Evolutionary conservation across 2,888 invertebrate genomes (phyloP).

Genomic region (Rhorus exstirpatorius): DNA sequence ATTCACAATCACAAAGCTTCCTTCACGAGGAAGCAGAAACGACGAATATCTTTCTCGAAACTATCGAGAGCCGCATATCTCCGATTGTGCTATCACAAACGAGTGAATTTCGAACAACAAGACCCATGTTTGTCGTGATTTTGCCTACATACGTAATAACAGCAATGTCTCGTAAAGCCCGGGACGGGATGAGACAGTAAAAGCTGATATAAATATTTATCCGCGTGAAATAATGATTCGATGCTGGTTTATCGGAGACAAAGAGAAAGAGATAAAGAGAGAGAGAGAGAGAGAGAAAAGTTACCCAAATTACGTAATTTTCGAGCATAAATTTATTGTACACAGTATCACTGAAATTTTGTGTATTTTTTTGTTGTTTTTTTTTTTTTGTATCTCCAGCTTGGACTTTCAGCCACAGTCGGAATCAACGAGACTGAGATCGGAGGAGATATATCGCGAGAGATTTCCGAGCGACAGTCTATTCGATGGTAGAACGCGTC

Average conservation of each 20-base stretch:
- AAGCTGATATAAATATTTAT: background rate
- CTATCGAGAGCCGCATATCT: background rate
- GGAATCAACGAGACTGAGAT: slow-evolving; percentile 79
- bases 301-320: too few species aligned
- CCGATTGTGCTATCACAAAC: background rate
- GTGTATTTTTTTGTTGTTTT: background rate
- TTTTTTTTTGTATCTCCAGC: slow-evolving; percentile 70
- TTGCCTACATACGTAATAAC: slow-evolving; percentile 9
- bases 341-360: background rate
- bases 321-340: too few species aligned
- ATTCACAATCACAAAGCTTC: too few species aligned
- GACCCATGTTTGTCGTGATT: background rate
- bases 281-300: too few species aligned
- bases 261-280: too few species aligned
- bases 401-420: slow-evolving; percentile 77
- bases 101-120: background rate
- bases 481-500: slow-evolving; percentile 70
- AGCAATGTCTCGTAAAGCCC: too few species aligned
- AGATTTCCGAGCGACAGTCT: slow-evolving; percentile 79
- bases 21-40: too few species aligned
- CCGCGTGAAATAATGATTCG: too few species aligned
- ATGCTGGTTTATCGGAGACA: too few species aligned
- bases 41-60: background rate
- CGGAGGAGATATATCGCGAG: slow-evolving; percentile 82
- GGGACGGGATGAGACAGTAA: too few species aligned